These are phyloP conservation scores for Alca torda DNA, from an alignment of 2,797 vertebrate species.

Conservation along the genomic window DNA sequence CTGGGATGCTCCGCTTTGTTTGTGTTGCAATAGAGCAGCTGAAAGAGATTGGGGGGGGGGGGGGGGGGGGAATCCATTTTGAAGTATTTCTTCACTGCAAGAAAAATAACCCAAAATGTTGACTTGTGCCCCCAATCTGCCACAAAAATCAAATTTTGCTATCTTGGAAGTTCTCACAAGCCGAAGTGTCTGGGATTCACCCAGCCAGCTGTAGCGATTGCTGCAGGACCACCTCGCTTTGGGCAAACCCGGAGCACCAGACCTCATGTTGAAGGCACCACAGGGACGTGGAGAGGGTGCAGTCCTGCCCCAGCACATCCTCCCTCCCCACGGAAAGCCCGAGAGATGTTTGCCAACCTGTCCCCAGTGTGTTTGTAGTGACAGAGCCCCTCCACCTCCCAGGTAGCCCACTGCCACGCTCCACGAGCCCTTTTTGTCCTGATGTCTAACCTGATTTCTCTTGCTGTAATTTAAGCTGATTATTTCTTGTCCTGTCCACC, in stretches of 20 bases:
- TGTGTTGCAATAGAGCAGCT: neutral
- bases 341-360: neutral
- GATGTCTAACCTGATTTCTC: slow-evolving; percentile 51
- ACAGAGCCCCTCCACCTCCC: neutral
- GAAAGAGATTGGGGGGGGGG: neutral
- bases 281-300: neutral
- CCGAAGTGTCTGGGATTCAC: neutral
- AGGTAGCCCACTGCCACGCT: neutral
- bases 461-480: slow-evolving; percentile 65
- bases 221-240: neutral
- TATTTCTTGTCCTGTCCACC: slow-evolving; percentile 63
- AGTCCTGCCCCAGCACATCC: neutral
- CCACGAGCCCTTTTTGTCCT: neutral
- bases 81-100: slow-evolving; percentile 21
- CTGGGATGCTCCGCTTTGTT: neutral
- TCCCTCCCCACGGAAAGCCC: neutral
- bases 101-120: neutral
- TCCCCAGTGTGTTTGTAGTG: neutral
- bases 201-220: neutral
- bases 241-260: neutral
- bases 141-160: neutral
- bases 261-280: neutral
- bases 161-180: neutral
- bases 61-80: neutral
- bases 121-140: neutral